A percentile compares a stretch with the other conserved stretches of the same genome.
phyloP scores from a whole-genome alignment of 2,888 invertebrate species.

The Ophion obscuratus region DNA sequence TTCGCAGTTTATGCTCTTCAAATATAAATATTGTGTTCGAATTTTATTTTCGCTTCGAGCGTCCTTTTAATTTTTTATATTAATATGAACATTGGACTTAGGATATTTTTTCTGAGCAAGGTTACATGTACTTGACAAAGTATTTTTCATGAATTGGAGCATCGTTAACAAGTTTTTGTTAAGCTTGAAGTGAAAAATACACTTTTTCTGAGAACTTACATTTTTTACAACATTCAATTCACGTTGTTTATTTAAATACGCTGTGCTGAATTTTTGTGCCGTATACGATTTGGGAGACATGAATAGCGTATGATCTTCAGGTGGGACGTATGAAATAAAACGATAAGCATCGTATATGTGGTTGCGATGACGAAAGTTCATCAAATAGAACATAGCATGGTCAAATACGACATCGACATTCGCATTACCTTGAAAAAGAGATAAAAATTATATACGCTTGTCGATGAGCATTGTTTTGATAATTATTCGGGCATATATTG shows the following conservation, averaged over 20 bases:
- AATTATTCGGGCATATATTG: slow-evolving; percentile 8
- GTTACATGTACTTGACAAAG: neutral
- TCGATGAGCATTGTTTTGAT: neutral
- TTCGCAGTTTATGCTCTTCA: neutral
- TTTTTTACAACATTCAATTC: neutral
- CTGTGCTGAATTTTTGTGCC: neutral
- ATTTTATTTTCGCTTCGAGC: neutral
- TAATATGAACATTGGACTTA: neutral
- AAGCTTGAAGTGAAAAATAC: neutral
- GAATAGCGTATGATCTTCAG: neutral
- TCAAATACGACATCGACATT: slow-evolving; percentile 75
- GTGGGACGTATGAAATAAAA: neutral
- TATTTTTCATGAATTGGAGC: neutral
- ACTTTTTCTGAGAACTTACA: neutral
- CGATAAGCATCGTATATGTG: neutral
- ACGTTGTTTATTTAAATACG: neutral
- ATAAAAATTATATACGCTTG: neutral
- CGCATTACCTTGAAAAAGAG: slow-evolving; percentile 71
- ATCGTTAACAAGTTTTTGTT: neutral
- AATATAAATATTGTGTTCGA: neutral
- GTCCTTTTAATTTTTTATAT: neutral
- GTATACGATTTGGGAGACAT: neutral
- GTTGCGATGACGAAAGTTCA: slow-evolving; percentile 36
- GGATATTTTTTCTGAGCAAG: no score
- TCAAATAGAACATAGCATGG: slow-evolving; percentile 72